Evolutionary conservation across 1,140 invertebrate species (phyloP).

Genomic region (Megalopta genalis): DNA sequence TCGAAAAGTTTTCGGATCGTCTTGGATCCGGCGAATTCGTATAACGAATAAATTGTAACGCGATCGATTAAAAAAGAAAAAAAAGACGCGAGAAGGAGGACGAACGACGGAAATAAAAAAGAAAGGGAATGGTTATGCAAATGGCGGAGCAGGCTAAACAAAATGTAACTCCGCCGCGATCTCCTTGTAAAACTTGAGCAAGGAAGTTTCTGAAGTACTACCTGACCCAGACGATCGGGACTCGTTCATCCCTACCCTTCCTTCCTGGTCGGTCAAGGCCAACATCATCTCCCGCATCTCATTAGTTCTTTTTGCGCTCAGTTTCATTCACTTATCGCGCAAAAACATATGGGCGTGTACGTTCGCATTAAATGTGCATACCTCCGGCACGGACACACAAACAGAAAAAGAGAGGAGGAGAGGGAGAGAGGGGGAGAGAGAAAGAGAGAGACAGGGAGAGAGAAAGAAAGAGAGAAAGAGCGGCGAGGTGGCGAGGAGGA

Average conservation of each 20-base stretch:
- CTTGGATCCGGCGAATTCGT: no score
- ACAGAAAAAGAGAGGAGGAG: background rate
- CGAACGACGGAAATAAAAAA: background rate
- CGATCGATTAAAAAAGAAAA: background rate
- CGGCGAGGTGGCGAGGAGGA: no score
- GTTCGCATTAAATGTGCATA: conserved; percentile 43
- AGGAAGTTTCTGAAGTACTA: conserved; percentile 58
- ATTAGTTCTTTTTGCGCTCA: conserved; percentile 65
- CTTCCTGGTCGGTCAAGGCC: conserved; percentile 73
- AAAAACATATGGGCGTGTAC: conserved; percentile 56
- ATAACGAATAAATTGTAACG: no score
- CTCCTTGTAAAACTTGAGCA: conserved; percentile 59
- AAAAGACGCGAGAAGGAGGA: no score
- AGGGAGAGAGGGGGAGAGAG: background rate
- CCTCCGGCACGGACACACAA: conserved; percentile 14
- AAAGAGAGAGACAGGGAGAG: background rate
- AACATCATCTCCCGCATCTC: conserved; percentile 69
- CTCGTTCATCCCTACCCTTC: conserved; percentile 64
- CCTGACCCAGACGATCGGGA: conserved; percentile 66
- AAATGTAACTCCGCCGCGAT: conserved; percentile 50
- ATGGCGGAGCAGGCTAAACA: background rate
- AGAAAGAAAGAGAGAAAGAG: background rate
- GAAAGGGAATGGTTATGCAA: background rate
- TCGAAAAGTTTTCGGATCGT: no score
- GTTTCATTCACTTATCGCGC: conserved; percentile 62